phyloP scores from a whole-genome alignment of 2,113 vertebrate genomes.

The Istiophorus platypterus region DNA sequence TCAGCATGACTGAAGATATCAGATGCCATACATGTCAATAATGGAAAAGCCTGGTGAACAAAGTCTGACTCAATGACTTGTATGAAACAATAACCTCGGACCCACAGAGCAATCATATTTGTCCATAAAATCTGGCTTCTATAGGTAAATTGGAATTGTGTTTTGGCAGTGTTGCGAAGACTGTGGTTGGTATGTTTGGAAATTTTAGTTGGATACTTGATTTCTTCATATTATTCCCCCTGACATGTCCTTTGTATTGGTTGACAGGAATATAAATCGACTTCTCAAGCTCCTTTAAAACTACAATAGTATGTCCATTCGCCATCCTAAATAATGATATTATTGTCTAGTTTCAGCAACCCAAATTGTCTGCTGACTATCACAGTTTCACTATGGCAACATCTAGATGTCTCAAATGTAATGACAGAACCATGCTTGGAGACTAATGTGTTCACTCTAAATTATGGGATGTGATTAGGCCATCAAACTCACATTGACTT shows the following conservation, averaged over 20 bases:
- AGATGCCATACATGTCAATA: constrained; percentile 51
- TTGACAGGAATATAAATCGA: constrained; percentile 57
- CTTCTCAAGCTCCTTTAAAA: constrained; percentile 34
- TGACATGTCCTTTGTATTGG: constrained; percentile 64
- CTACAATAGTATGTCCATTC: constrained; percentile 30
- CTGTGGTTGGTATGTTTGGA: constrained; percentile 56
- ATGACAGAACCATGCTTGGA: constrained; percentile 42
- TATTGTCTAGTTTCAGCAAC: constrained; percentile 45
- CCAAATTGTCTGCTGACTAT: constrained; percentile 64
- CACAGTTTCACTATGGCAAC: constrained; percentile 40
- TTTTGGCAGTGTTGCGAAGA: constrained; percentile 57
- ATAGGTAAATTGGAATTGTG: constrained; percentile 57
- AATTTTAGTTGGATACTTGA: constrained; percentile 51
- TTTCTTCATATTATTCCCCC: constrained; percentile 57
- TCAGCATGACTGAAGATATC: constrained; percentile 64
- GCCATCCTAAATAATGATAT: constrained; percentile 58
- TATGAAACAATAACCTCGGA: constrained; percentile 61
- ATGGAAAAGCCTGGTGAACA: constrained; percentile 69
- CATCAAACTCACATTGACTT: constrained; percentile 54
- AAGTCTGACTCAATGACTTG: constrained; percentile 45
- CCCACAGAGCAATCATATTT: constrained; percentile 39
- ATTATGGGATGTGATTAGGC: constrained; percentile 64
- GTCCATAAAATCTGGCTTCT: constrained; percentile 47
- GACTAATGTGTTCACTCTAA: constrained; percentile 58
- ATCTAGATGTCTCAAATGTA: constrained; percentile 59